Conservation (phyloP, 2,113 vertebrate species). For the Verasper variegatus region DNA sequence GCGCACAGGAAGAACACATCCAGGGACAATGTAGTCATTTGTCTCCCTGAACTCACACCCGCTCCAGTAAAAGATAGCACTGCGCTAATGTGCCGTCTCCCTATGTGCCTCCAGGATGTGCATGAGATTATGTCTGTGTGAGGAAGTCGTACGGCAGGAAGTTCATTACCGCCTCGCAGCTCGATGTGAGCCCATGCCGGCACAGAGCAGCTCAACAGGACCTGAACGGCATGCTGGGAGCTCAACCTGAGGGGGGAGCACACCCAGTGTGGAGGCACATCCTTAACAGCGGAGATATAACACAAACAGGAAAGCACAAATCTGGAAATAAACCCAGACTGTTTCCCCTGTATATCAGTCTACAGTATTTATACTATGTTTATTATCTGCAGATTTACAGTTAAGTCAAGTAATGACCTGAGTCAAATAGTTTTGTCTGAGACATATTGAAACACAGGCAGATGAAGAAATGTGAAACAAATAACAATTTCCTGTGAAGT, state of each 20-base stretch:
- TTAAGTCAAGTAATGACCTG: conserved; percentile 10
- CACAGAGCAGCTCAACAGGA: conserved; percentile 29
- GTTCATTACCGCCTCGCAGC: conserved; percentile 57
- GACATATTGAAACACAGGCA: neutral
- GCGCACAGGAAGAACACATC: conserved; percentile 62
- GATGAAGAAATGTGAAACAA: too few species aligned
- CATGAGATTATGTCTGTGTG: conserved; percentile 45
- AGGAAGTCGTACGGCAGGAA: conserved; percentile 44
- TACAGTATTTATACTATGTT: conserved; percentile 30
- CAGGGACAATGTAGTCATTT: conserved; percentile 67
- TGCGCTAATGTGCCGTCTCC: conserved; percentile 63
- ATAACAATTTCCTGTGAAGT: neutral
- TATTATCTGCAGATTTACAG: conserved; percentile 24
- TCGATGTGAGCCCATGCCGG: conserved; percentile 34
- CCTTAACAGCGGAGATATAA: conserved; percentile 19
- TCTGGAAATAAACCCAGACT: conserved; percentile 13
- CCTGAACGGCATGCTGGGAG: conserved; percentile 58
- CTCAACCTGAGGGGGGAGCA: conserved; percentile 49
- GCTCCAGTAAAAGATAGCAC: conserved; percentile 43
- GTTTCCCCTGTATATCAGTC: conserved; percentile 2
- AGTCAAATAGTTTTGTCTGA: neutral
- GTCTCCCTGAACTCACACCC: conserved; percentile 54
- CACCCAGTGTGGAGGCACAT: conserved; percentile 19
- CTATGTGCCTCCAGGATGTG: conserved; percentile 30
- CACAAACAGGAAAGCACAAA: conserved; percentile 32